phyloP scores from a whole-genome alignment of 2,888 invertebrate genomes.

The Eupithecia exiguata region DNA sequence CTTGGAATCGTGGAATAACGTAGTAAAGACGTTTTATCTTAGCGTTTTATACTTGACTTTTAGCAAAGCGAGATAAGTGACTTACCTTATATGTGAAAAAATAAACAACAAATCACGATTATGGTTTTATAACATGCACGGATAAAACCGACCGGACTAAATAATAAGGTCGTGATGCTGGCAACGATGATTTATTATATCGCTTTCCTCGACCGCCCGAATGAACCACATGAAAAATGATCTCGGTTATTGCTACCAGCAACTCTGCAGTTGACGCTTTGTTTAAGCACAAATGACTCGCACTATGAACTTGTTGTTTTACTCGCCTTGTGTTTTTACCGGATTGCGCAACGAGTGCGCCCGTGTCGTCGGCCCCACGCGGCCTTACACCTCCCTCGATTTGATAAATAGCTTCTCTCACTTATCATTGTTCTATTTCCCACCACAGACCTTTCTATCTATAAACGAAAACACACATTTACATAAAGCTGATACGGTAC shows the following conservation, averaged over 20 bases:
- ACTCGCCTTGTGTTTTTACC: conserved; percentile 71
- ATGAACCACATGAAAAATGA: conserved; percentile 84
- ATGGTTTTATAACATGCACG: conserved; percentile 72
- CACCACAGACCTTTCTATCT: conserved; percentile 33
- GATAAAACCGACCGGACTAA: conserved; percentile 77
- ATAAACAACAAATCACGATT: conserved; percentile 44
- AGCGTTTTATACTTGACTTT: background rate
- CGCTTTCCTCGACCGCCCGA: conserved; percentile 80
- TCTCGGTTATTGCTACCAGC: conserved; percentile 80
- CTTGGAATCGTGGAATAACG: conserved; percentile 22
- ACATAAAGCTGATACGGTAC: conserved; percentile 44
- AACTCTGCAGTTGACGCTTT: conserved; percentile 82
- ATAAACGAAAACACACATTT: conserved; percentile 43
- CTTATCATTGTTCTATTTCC: conserved; percentile 51
- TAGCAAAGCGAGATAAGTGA: background rate
- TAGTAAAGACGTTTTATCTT: background rate
- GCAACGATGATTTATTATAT: conserved; percentile 83
- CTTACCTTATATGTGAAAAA: background rate
- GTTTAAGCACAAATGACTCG: conserved; percentile 83
- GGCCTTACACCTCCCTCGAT: conserved; percentile 48
- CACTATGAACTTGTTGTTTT: conserved; percentile 77
- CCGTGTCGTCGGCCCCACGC: conserved; percentile 43
- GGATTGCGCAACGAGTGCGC: conserved; percentile 50
- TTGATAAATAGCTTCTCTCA: conserved; percentile 68
- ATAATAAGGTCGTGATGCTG: conserved; percentile 81